Base-by-base conservation (phyloP, 2,113 vertebrate species). In the Emydura subglobosa region DNA sequence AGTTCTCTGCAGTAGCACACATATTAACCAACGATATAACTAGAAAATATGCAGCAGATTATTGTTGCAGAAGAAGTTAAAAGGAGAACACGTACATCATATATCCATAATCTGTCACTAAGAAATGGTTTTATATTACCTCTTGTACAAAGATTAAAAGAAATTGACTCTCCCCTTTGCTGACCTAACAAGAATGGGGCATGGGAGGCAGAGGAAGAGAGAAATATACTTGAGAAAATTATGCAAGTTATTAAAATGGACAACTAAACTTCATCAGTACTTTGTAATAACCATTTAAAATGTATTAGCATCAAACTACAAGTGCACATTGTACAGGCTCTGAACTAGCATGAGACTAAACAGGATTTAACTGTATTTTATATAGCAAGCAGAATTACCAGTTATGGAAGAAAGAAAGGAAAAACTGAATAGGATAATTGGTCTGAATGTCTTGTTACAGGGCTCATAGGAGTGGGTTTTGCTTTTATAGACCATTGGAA, bases 111-210 rank as follows among this genome's bases (percentile, higher is more conserved):
- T 53, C 89, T 65, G 5, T 86, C 61, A 91, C 22, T 57, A 81
- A 90, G 31, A 85, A 93, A 54, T 55, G 19, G 80, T 96, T 92
- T 88, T 25, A 19, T 85, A 74, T 82, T 86, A 82, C 5, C 44
- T 94, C 34, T 86, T 83, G 24, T 79, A 86, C 79, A 94, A 54
- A 94, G 84, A 92, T 86, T n/a, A 54, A 92, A 91, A 96, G 90
- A 97, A 97, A 97, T 96, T 87, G 65, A 72, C 82, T 72, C 34
- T 14, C 7, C 16, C 92, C 95, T 96, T 96, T 97, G n/a, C 90
- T 97, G 94, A 94, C 83, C 87, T 68, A 79, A 85, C 50, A 94
- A 80, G 83, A 85, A 97, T 92, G 87, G 78, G 94, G 5, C 7
- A 21, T 39, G 25, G 57, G 57, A 22, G 22, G 17, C 51, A 10